Conservation (phyloP, 2,113 vertebrate species). For the Numida meleagris region DNA sequence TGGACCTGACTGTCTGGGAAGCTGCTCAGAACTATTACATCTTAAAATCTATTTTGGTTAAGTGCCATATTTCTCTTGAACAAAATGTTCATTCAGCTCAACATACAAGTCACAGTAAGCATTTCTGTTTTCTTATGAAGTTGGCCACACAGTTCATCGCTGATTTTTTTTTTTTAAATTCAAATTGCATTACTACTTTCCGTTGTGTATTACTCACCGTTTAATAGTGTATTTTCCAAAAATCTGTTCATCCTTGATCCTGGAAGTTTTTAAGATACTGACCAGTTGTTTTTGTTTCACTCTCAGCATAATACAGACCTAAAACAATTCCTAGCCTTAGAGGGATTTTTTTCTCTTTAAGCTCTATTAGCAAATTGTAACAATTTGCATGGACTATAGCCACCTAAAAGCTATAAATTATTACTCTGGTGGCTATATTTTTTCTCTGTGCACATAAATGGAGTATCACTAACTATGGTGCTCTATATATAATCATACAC, state of each 20-base stretch:
- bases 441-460: neutral
- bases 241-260: neutral
- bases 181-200: neutral
- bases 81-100: neutral
- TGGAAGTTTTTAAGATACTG: neutral
- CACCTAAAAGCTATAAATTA: neutral
- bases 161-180: neutral
- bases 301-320: neutral
- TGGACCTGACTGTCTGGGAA: neutral
- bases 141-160: neutral
- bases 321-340: neutral
- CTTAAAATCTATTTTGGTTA: neutral
- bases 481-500: neutral
- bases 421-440: neutral
- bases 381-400: neutral
- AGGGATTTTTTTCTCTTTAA: neutral
- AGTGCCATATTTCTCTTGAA: neutral
- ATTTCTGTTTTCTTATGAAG: neutral
- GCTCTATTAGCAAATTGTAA: neutral
- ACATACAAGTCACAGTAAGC: neutral
- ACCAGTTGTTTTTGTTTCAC: neutral
- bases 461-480: neutral
- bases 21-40: neutral
- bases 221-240: neutral
- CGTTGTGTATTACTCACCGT: neutral